Percentiles rank a stretch among this genome's conserved stretches.
Evolutionary conservation across 2,113 vertebrate species (phyloP).

Genomic region (Gallinago jamesoni): DNA sequence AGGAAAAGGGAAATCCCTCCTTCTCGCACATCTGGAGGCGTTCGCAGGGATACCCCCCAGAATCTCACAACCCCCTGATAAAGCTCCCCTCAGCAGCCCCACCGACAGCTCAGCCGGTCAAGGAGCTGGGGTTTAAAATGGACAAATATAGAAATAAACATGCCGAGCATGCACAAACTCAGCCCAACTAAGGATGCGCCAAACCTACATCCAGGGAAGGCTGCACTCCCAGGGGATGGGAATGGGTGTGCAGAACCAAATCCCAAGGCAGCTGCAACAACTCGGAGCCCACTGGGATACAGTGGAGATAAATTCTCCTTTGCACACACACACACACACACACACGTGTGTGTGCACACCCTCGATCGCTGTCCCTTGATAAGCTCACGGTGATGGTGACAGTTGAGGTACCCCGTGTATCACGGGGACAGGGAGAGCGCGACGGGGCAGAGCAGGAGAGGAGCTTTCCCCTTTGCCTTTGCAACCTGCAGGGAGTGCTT

Average conservation of each 20-base stretch:
- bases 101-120: not conserved
- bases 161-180: not conserved
- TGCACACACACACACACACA: accelerated
- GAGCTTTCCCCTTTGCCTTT: not conserved
- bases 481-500: not conserved
- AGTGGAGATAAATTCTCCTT: not conserved
- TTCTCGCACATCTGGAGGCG: accelerated
- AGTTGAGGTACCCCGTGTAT: accelerated
- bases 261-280: not conserved
- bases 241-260: not conserved
- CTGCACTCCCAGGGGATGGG: not conserved
- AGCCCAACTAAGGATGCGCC: not conserved
- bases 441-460: not conserved
- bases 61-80: not conserved
- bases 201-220: accelerated
- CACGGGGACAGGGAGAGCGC: not conserved
- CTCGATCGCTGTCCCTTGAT: accelerated
- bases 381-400: accelerated
- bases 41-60: not conserved
- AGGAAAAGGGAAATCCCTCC: not conserved
- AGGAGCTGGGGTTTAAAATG: not conserved
- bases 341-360: accelerated
- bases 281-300: accelerated
- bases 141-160: not conserved
- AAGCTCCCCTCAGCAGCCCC: not conserved